Evolutionary conservation across 37 sponge, comb jelly and placozoan genomes (phyloP).

Genomic region (Dysidea cf. avara): DNA sequence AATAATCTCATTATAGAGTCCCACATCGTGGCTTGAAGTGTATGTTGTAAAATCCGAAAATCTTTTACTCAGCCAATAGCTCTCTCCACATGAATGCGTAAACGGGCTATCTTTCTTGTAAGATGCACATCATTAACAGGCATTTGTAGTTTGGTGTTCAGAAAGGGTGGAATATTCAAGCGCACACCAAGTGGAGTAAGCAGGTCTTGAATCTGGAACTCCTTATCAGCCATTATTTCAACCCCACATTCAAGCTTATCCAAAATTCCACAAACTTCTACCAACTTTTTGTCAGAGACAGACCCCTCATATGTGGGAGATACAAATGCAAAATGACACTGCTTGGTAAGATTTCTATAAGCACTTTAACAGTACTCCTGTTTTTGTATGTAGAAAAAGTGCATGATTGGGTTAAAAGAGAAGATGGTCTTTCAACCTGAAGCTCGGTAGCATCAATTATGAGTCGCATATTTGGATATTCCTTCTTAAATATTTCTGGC

Average conservation of each 20-base stretch:
- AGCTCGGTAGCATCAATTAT: conserved; percentile 19
- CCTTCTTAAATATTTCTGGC: too few species aligned
- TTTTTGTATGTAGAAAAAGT: conserved; percentile 6
- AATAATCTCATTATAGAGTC: conserved; percentile 3
- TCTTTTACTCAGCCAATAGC: too few species aligned
- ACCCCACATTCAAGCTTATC: neutral
- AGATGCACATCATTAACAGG: conserved; percentile 1
- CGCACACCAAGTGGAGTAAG: conserved; percentile 11
- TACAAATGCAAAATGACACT: neutral
- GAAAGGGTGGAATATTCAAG: conserved; percentile 21
- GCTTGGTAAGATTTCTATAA: conserved; percentile 8
- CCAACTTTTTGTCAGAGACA: conserved; percentile 5
- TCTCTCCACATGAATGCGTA: too few species aligned
- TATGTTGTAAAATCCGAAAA: neutral
- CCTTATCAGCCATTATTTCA: neutral
- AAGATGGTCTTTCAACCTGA: conserved; percentile 5
- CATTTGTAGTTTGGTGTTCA: conserved; percentile 4
- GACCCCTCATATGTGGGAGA: too few species aligned
- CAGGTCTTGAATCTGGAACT: conserved; percentile 11
- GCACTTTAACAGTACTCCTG: conserved; percentile 22
- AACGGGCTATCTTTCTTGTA: conserved; percentile 13
- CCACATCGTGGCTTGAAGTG: conserved; percentile 5
- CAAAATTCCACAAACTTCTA: conserved; percentile 4
- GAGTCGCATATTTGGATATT: too few species aligned
- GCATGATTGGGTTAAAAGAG: neutral